These are phyloP conservation scores for Catharus bicknelli DNA, from an alignment of 2,113 vertebrate species.

Conservation along the genomic window DNA sequence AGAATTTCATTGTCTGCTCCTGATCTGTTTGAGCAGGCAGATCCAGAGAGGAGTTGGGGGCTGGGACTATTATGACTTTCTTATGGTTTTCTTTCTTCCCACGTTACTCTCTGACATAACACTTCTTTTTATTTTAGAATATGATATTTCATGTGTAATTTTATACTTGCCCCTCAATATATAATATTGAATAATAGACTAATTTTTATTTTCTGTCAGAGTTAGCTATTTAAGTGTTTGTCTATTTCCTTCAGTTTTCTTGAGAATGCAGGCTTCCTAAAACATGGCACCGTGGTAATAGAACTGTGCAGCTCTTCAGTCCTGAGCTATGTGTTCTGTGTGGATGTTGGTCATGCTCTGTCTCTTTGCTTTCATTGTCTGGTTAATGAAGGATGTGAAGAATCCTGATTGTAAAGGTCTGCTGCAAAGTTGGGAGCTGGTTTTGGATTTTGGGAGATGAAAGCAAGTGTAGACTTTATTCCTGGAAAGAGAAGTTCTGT, in stretches of 20 bases:
- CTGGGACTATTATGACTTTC: background rate
- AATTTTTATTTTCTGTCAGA: background rate
- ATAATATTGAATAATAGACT: background rate
- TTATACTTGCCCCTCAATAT: background rate
- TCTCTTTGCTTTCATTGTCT: background rate
- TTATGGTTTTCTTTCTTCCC: background rate
- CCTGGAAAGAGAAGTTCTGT: background rate
- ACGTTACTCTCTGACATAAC: background rate
- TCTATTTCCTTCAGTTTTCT: background rate
- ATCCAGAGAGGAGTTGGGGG: background rate
- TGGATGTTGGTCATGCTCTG: background rate
- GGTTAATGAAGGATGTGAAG: background rate
- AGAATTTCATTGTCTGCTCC: background rate
- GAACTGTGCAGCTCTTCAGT: background rate
- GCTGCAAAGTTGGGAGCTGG: background rate
- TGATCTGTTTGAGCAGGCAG: background rate
- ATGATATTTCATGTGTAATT: background rate
- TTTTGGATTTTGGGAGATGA: background rate
- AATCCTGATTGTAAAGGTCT: background rate
- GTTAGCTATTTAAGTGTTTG: background rate
- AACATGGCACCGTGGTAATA: background rate
- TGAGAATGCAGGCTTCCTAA: background rate
- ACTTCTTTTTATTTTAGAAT: background rate
- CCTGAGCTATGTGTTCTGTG: background rate
- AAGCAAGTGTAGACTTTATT: background rate